Conservation (phyloP, 2,888 invertebrate species). For the Sesamia inferens region DNA sequence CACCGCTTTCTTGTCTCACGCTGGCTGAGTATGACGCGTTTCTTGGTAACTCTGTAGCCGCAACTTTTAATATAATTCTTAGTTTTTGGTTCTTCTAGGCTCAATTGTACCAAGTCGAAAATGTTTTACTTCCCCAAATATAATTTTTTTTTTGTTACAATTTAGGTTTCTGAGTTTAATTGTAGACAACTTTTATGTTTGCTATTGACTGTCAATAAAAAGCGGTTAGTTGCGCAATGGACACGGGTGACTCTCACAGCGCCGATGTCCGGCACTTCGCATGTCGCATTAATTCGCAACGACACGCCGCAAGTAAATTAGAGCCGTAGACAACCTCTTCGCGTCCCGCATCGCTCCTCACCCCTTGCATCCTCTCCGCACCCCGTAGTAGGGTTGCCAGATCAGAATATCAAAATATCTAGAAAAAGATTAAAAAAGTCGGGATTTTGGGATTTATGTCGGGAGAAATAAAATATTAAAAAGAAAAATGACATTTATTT, state of each 20-base stretch:
- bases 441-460: too few species aligned
- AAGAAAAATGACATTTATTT: too few species aligned
- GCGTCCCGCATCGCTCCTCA: conserved; percentile 29
- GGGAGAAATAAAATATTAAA: too few species aligned
- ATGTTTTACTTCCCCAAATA: conserved; percentile 7
- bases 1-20: conserved; percentile 10
- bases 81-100: not conserved
- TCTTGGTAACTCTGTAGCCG: conserved; percentile 2
- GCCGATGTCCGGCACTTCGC: conserved; percentile 52
- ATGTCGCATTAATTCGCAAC: conserved; percentile 64
- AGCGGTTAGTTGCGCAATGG: conserved; percentile 45
- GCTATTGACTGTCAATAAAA: conserved; percentile 58
- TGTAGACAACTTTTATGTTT: conserved; percentile 42
- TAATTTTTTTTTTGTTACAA: too few species aligned
- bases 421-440: too few species aligned
- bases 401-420: too few species aligned
- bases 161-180: conserved; percentile 30
- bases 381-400: too few species aligned
- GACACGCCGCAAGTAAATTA: conserved; percentile 76
- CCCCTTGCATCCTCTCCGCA: conserved; percentile 39
- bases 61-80: not conserved
- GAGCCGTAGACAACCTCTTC: conserved; percentile 57
- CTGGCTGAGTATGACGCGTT: not conserved
- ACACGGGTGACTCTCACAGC: conserved; percentile 52
- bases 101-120: not conserved